phyloP scores from a whole-genome alignment of 2,113 vertebrate genomes.

The Dendrocopos noguchii region DNA sequence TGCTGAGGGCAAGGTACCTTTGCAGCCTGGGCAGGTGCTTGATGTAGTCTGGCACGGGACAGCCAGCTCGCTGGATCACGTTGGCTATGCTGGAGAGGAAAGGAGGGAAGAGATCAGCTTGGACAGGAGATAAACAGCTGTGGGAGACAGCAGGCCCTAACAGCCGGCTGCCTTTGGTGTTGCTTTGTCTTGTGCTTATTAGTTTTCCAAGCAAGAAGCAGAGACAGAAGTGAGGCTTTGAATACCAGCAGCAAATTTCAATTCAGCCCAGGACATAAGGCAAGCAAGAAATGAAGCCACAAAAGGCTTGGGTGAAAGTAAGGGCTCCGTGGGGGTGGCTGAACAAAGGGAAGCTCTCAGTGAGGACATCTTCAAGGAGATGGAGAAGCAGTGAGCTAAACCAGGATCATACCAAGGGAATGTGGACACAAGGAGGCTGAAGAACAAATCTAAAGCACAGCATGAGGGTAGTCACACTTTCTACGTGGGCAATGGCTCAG shows the following conservation, averaged over 20 bases:
- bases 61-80: constrained; percentile 93
- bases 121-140: neutral
- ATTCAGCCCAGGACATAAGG: neutral
- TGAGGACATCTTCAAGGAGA: neutral
- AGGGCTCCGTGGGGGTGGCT: neutral
- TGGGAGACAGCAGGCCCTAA: neutral
- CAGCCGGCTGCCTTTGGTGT: neutral
- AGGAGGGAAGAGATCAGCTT: neutral
- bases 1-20: constrained; percentile 74
- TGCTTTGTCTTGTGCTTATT: neutral
- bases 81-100: constrained; percentile 85
- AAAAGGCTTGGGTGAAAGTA: neutral
- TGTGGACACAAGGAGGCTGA: neutral
- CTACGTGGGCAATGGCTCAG: neutral
- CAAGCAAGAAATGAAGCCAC: neutral
- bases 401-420: neutral
- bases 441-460: neutral
- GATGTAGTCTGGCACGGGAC: constrained; percentile 96
- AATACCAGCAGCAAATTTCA: no score
- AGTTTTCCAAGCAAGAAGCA: no score
- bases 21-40: constrained; percentile 88
- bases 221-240: no score
- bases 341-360: neutral
- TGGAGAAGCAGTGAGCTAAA: neutral
- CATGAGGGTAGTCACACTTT: neutral